Base-by-base conservation (phyloP, 2,888 invertebrate genomes). In the Thelaira solivaga region DNA sequence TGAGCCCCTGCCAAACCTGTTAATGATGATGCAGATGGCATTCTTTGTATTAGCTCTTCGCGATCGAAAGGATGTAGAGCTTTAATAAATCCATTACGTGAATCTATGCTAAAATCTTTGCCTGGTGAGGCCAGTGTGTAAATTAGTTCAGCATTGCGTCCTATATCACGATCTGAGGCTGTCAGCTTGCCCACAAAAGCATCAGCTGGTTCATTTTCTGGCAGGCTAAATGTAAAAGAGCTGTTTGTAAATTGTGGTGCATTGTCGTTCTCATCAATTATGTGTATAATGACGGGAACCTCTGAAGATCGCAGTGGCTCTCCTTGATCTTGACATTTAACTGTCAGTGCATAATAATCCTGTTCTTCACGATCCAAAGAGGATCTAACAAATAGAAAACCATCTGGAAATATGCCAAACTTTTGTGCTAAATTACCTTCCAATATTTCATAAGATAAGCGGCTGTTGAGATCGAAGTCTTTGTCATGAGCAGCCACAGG, bases 191-290 rank as follows among this genome's bases (percentile, higher is more conserved):
- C 96, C 26, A 99, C 96, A 89, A 97, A 97, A 0, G 96, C 95
- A 87, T 96, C 96, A 0, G 94, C 92, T 1, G 95, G 94, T 81
- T 95, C 95, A 88, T 97, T 96, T 90, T 97, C 97, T 62, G 94
- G 93, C 16, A 98, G 93, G 87, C 93, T 95, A 86, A 98, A 97
- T 74, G 94, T 94, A 89, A 98, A 99, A 13, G 96, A 96, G 29
- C 93, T 92, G 83, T 98, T 96, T 2, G 94, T 93, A 89, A 99
- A 99, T 86, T 94, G 93, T 0, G 99, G 99, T 29, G 94, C 93
- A 88, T 98, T 97, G 89, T 99, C 98, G 89, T 99, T 99, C 90
- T 98, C 97, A 89, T 98, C 99, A 78, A 97, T 93, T 20, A 98
- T 93, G 86, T 97, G 96, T 79, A 98, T 94, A 16, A 97, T 95